phyloP scores from a whole-genome alignment of 2,797 vertebrate species.

The Gobio occitaniae region DNA sequence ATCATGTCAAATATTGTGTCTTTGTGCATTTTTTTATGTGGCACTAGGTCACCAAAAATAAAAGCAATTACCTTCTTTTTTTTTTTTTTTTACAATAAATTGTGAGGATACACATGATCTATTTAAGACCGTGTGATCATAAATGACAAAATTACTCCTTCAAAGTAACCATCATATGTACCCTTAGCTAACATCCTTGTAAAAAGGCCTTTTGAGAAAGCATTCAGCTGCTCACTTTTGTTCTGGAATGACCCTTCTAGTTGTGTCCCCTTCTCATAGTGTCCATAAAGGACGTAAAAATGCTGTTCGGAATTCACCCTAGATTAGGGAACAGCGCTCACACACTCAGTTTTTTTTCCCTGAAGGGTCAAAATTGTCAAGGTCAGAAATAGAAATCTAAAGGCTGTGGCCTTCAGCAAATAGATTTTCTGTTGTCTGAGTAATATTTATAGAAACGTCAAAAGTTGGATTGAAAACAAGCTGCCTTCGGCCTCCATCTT shows the following conservation, averaged over 20 bases:
- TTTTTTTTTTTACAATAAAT: not conserved
- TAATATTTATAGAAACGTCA: conserved; percentile 68
- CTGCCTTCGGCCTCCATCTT: conserved; percentile 54
- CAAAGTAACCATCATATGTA: not conserved
- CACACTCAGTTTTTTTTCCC: not conserved
- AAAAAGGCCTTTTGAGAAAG: not conserved
- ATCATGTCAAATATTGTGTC: not conserved
- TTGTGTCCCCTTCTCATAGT: not conserved
- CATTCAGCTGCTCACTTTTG: conserved; percentile 21
- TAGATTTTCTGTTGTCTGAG: conserved; percentile 63
- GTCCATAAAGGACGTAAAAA: not conserved
- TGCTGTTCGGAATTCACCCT: not conserved
- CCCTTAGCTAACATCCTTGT: conserved; percentile 11
- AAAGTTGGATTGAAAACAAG: conserved; percentile 60
- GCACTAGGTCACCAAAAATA: not conserved
- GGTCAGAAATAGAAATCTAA: conserved; percentile 61
- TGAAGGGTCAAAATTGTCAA: conserved; percentile 44
- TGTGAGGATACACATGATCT: not conserved
- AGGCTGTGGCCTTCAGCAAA: conserved; percentile 53
- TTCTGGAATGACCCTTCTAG: not conserved
- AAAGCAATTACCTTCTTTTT: not conserved
- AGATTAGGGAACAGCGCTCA: not conserved
- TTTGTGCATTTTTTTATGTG: not conserved
- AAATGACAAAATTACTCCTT: not conserved
- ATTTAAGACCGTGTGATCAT: not conserved